phyloP scores from a whole-genome alignment of 2,888 invertebrate genomes.

The Entomobrya multifasciata region DNA sequence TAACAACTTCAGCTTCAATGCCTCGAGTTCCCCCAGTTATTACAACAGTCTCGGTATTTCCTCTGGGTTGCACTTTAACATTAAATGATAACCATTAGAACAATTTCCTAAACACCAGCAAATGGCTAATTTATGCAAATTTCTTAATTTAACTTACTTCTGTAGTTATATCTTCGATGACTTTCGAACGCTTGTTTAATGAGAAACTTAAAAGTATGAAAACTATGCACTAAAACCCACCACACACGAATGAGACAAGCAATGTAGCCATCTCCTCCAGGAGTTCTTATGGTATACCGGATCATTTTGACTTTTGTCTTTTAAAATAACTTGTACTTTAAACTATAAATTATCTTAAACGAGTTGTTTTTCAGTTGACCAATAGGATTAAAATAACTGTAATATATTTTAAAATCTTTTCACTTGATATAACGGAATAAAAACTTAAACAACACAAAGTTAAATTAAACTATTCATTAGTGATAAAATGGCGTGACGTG shows the following conservation, averaged over 20 bases:
- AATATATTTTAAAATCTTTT: too few relatives aligned
- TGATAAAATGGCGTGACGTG: background rate
- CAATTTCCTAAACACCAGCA: background rate
- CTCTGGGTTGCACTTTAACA: constrained; percentile 84
- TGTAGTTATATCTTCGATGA: constrained; percentile 63
- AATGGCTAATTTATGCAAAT: background rate
- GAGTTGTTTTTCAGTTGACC: background rate
- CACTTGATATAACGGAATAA: too few relatives aligned
- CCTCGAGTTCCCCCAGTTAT: constrained; percentile 94
- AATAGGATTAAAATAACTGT: too few relatives aligned
- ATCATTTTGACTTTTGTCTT: constrained; percentile 38
- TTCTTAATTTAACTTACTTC: constrained; percentile 55
- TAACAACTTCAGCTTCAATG: constrained; percentile 89
- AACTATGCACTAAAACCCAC: constrained; percentile 64
- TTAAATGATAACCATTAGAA: constrained; percentile 83
- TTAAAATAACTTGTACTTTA: too few relatives aligned
- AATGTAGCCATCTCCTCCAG: constrained; percentile 68
- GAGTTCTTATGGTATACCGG: constrained; percentile 61
- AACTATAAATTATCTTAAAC: too few relatives aligned
- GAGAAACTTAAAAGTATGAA: constrained; percentile 62
- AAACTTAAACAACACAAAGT: too few relatives aligned
- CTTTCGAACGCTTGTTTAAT: constrained; percentile 53
- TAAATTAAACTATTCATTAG: too few relatives aligned
- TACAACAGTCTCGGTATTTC: constrained; percentile 88
- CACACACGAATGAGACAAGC: constrained; percentile 62